phyloP scores from a whole-genome alignment of 2,888 invertebrate species.

The Caenorhabditis sulstoni region DNA sequence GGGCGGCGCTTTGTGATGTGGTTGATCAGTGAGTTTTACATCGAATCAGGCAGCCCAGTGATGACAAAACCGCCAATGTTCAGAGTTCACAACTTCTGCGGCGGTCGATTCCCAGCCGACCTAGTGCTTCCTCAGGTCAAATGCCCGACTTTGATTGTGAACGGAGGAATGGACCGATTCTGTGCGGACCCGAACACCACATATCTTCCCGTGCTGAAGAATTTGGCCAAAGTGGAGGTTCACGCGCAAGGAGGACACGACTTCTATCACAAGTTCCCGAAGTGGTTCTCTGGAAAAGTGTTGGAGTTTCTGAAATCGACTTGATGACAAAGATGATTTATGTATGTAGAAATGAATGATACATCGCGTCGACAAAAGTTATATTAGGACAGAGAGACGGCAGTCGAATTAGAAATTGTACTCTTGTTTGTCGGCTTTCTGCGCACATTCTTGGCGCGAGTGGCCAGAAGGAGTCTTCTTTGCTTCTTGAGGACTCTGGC shows the following conservation, averaged over 20 bases:
- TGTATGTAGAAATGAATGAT: constrained; percentile 4
- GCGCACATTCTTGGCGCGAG: constrained; percentile 55
- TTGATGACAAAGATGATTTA: constrained; percentile 18
- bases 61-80: not conserved
- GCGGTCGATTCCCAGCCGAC: constrained; percentile 77
- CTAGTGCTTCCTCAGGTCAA: constrained; percentile 71
- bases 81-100: constrained; percentile 77
- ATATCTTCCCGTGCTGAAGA: constrained; percentile 72
- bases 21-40: constrained; percentile 71
- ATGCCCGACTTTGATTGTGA: constrained; percentile 74
- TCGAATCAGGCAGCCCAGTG: no score
- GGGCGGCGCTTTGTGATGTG: constrained; percentile 80
- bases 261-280: constrained; percentile 78
- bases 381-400: not conserved
- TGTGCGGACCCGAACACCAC: constrained; percentile 75
- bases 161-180: constrained; percentile 76
- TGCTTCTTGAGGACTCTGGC: constrained; percentile 60
- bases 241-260: constrained; percentile 80
- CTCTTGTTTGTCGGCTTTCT: constrained; percentile 36
- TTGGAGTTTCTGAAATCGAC: constrained; percentile 47
- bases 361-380: not conserved
- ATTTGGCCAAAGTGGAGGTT: constrained; percentile 69
- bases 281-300: constrained; percentile 77
- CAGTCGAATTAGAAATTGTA: not conserved
- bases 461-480: constrained; percentile 42